Conservation (phyloP, 2,888 invertebrate genomes). For the Chrysolina haemoptera region DNA sequence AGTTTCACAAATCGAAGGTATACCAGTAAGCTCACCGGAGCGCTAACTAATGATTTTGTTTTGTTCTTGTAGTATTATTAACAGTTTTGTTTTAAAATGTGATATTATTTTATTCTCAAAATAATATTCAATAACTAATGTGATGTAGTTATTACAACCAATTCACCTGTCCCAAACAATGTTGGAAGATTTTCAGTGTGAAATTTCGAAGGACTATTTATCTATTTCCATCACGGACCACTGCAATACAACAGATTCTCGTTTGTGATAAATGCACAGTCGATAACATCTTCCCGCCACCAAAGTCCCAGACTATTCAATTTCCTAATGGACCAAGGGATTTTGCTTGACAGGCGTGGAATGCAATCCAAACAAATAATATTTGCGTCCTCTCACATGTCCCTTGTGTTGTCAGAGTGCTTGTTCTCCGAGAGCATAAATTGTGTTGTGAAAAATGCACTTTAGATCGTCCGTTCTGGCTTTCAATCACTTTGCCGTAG, state of each 20-base stretch:
- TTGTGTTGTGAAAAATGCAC: slow-evolving; percentile 36
- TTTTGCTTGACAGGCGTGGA: slow-evolving; percentile 39
- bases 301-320: slow-evolving; percentile 31
- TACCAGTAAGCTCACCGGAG: too few relatives aligned
- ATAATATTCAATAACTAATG: too few relatives aligned
- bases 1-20: too few relatives aligned
- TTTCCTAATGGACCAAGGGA: slow-evolving; percentile 45
- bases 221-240: neutral
- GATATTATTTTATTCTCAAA: too few relatives aligned
- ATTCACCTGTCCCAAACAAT: too few relatives aligned
- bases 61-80: too few relatives aligned
- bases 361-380: slow-evolving; percentile 45
- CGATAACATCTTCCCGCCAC: slow-evolving; percentile 9
- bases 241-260: neutral
- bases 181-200: too few relatives aligned
- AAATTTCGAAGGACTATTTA: too few relatives aligned
- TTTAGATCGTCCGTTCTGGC: slow-evolving; percentile 5
- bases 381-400: slow-evolving; percentile 36
- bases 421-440: slow-evolving; percentile 35
- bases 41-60: too few relatives aligned
- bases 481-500: slow-evolving; percentile 33
- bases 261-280: neutral
- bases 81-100: too few relatives aligned
- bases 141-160: too few relatives aligned
- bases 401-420: slow-evolving; percentile 37